Base-by-base conservation (phyloP, 1,140 invertebrate genomes). In the Nephila pilipes region DNA sequence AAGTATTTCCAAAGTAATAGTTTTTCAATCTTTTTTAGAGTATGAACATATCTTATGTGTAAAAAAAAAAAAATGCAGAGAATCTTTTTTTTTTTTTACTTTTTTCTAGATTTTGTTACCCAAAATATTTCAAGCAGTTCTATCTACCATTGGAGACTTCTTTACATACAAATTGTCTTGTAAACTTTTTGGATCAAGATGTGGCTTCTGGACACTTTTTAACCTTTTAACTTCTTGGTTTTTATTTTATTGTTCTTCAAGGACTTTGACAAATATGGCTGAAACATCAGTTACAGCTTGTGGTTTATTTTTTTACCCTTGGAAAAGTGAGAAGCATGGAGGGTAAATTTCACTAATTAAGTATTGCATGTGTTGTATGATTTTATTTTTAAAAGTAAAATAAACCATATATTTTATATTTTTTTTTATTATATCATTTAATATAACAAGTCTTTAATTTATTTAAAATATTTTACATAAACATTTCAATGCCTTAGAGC, bases 201-300 rank as follows among this genome's bases (percentile, higher is more conserved):
- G 93, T 58, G 96, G 95, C 10, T 95, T 95, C 91, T 96, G 95
- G 95, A 95, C 95, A 5, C 93, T 96, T 10, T 95, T 95, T 94
- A 95, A 83, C 57, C 94, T 93, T 93, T 95, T 46, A 18, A 96
- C 97, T 0, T 97, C 97, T 85, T 99, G 98, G 97, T 99, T 98
- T 95, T 97, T 98, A 96, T 97, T 98, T 94, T 99, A 98, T 95
- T 98, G 97, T 80, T 97, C 97, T 0, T 97, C 98, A 1, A 96
- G 98, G 63, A 99, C 98, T 1, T 94, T 99, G 58, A 96, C 97
- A 16, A 99, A 99, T 94, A 97, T 97, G 0, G 95, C 98, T 90
- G 98, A 99, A 96, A 97, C 97, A 60, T 96, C 97, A 18, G 95
- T 99, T 18, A 97, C 97, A 2, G 97, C 96, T 8, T 97, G 98